Conservation (phyloP, 2,888 invertebrate genomes). For the Tortricodes alternella region DNA sequence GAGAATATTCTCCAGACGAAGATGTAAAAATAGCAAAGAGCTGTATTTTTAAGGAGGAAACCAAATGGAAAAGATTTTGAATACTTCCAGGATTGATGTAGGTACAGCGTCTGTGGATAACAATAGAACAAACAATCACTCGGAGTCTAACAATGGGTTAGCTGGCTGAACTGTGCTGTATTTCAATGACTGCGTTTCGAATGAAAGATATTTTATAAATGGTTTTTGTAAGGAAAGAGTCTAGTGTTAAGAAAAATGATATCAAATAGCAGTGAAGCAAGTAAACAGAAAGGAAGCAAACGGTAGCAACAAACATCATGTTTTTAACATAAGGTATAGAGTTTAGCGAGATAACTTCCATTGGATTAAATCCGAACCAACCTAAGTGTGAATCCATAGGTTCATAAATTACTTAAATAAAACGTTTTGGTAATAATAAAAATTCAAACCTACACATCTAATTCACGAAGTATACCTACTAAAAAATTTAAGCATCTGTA, state of each 20-base stretch:
- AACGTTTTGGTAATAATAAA: too few relatives aligned
- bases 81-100: neutral
- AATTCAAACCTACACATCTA: too few relatives aligned
- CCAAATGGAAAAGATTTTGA: neutral
- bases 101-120: neutral
- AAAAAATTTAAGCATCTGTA: too few relatives aligned
- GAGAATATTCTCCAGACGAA: neutral
- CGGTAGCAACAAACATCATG: conserved; percentile 38
- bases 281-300: conserved; percentile 50
- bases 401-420: too few relatives aligned
- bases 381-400: too few relatives aligned
- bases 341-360: conserved; percentile 19
- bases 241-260: conserved; percentile 8
- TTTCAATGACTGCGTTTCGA: neutral
- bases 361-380: too few relatives aligned
- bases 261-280: conserved; percentile 30
- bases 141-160: neutral
- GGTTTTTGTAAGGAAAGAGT: neutral
- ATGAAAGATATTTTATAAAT: conserved; percentile 5
- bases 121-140: neutral
- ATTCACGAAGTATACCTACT: too few relatives aligned
- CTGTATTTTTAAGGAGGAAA: neutral
- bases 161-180: neutral
- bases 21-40: neutral
- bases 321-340: conserved; percentile 23